phyloP scores from a whole-genome alignment of 2,113 vertebrate genomes.

The Rhagologus leucostigma region DNA sequence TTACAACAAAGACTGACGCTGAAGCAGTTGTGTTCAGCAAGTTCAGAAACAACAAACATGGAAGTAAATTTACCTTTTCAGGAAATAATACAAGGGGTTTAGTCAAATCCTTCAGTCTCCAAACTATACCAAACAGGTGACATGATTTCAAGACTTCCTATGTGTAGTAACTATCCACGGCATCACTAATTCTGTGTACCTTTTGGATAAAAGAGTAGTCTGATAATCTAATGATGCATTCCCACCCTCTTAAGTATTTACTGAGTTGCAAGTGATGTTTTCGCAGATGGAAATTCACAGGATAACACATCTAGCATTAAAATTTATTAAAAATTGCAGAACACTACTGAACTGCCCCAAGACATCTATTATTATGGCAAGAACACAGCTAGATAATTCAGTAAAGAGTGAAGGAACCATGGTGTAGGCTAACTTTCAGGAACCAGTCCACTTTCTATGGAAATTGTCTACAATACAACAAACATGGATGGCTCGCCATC shows the following conservation, averaged over 20 bases:
- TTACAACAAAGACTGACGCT: not conserved
- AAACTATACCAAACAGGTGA: not conserved
- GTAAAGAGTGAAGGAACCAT: not conserved
- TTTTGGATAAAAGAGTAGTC: not conserved
- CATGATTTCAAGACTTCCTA: not conserved
- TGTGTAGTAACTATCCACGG: not conserved
- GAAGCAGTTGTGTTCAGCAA: not conserved
- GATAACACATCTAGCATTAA: not conserved
- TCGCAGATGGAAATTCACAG: not conserved
- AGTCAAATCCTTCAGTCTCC: not conserved
- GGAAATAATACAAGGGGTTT: not conserved
- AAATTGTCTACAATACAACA: not conserved
- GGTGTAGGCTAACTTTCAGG: not conserved
- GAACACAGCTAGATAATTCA: not conserved
- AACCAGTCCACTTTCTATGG: not conserved
- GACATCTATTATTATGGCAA: not conserved
- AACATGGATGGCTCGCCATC: fast-evolving
- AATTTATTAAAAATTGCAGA: not conserved
- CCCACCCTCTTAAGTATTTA: not conserved
- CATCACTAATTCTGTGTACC: not conserved
- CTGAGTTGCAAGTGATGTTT: not conserved
- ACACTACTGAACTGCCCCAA: not conserved
- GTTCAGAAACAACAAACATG: not conserved
- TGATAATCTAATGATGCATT: not conserved
- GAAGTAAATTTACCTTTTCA: not conserved